A percentile compares a stretch with the other conserved stretches of the same genome.
phyloP scores from a whole-genome alignment of 2,888 invertebrate species.

The Pheosia tremula region DNA sequence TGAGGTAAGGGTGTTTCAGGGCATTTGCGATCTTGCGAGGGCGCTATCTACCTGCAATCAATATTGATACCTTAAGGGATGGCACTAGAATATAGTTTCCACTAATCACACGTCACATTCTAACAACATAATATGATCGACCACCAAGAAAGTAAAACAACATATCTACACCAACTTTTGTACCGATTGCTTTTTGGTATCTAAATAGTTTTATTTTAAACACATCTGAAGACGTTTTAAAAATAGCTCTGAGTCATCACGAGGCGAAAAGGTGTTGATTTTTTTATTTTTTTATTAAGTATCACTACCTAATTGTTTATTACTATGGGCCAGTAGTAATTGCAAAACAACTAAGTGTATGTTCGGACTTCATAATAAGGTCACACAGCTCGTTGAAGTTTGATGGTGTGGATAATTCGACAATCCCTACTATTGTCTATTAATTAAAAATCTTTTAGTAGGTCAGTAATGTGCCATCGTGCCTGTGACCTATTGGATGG shows the following conservation, averaged over 20 bases:
- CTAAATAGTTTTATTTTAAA: conserved; percentile 12
- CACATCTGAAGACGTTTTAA: conserved; percentile 10
- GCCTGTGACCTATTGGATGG: no score
- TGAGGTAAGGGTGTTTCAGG: background rate
- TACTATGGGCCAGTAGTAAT: background rate
- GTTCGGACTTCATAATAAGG: background rate
- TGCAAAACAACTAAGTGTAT: background rate
- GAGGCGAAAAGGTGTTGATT: conserved; percentile 7
- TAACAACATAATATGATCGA: no score
- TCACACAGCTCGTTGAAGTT: background rate
- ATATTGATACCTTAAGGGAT: conserved; percentile 24
- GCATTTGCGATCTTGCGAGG: conserved; percentile 8
- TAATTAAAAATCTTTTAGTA: no score
- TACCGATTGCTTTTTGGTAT: no score
- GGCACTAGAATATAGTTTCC: background rate
- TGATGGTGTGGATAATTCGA: no score
- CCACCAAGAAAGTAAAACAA: no score
- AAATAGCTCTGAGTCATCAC: conserved; percentile 11
- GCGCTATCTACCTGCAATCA: conserved; percentile 11
- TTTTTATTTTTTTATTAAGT: background rate
- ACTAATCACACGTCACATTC: background rate
- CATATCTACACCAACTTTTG: no score
- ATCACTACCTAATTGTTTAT: background rate
- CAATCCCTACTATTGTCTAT: no score
- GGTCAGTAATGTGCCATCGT: no score